Evolutionary conservation across 2,113 vertebrate species (phyloP), one percentile per base, ranked within the genome.

Genomic region (Anarrhichthys ocellatus): DNA sequence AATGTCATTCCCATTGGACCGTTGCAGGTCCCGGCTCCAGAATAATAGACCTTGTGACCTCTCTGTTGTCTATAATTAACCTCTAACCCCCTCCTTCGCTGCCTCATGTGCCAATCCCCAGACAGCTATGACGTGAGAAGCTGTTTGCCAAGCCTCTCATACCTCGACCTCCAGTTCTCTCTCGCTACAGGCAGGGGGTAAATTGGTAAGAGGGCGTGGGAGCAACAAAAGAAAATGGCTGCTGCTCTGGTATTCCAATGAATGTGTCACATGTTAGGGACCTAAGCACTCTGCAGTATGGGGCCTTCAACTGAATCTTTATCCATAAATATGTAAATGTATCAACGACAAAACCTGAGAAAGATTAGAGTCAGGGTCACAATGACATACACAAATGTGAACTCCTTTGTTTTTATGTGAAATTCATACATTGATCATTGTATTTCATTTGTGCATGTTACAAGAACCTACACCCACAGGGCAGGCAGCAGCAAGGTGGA

Each of bases 21-120:
- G 95, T 96, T 96, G 96, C 86, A 95, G 75, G 94, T 93, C 91
- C 91, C 79, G 83, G 94, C 94, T 95, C 93, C 93, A 95, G 95
- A 94, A 95, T 96, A 96, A 97, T 97, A 88, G 85, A 94, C 95
- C 92, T 68, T 67, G 86, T 88, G 92, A 96, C 96, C 96, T 96
- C 96, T 95, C 96, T 94, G 82, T 95, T 97, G 96, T 96, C 96
- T 96, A 93, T 96, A 94, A 96, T 98, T 97, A 97, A 97, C 96
- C 96, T 94, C 93, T 96, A 95, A 96, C 96, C 96, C 88, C 89
- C 94, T 89, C 91, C 91, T 87, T 46, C 68, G 91, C 70, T 20
- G 52, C 24, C 13, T 42, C 56, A 73, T 70, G 54, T 48, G 14
- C 84, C 87, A 93, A 78, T 92, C 92, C 86, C 80, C 75, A 63